Percentiles rank a stretch among this genome's conserved stretches.
Evolutionary conservation across 1,140 invertebrate genomes (phyloP).

Genomic region (Tribolium castaneum): DNA sequence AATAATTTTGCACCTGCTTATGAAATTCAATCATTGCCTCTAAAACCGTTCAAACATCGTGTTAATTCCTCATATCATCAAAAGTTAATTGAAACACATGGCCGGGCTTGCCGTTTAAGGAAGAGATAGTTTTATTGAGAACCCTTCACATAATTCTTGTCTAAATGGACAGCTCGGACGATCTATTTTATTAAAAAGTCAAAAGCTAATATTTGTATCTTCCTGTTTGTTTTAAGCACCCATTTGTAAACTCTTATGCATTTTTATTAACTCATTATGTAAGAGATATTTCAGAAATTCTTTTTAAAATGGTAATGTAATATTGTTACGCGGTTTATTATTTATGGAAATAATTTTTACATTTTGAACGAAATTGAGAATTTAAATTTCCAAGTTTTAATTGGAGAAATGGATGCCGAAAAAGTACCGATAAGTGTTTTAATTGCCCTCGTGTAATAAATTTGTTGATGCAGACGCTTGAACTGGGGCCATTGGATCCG

Average conservation of each 20-base stretch:
- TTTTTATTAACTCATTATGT: constrained; percentile 57
- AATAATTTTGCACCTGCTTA: neutral
- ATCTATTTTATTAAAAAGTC: constrained; percentile 53
- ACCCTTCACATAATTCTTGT: constrained; percentile 47
- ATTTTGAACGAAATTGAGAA: neutral
- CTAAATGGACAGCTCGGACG: constrained; percentile 46
- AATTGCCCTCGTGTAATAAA: constrained; percentile 51
- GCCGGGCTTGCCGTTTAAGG: constrained; percentile 24
- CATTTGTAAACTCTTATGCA: constrained; percentile 55
- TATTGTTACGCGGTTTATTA: constrained; percentile 27
- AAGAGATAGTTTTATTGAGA: constrained; percentile 14
- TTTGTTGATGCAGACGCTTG: constrained; percentile 35
- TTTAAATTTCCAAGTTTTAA: constrained; percentile 1
- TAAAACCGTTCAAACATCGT: constrained; percentile 23
- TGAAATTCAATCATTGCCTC: neutral
- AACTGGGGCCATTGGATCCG: constrained; percentile 42
- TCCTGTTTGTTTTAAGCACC: constrained; percentile 55
- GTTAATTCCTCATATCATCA: constrained; percentile 18
- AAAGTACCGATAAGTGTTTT: constrained; percentile 41
- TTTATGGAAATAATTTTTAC: constrained; percentile 21
- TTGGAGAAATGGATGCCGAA: neutral
- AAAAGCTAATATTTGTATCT: constrained; percentile 54
- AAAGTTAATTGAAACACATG: constrained; percentile 21
- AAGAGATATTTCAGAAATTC: constrained; percentile 36
- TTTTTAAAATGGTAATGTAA: constrained; percentile 41